These are phyloP conservation scores for Bhutanitis thaidina DNA, from an alignment of 2,888 invertebrate species.

Conservation along the genomic window DNA sequence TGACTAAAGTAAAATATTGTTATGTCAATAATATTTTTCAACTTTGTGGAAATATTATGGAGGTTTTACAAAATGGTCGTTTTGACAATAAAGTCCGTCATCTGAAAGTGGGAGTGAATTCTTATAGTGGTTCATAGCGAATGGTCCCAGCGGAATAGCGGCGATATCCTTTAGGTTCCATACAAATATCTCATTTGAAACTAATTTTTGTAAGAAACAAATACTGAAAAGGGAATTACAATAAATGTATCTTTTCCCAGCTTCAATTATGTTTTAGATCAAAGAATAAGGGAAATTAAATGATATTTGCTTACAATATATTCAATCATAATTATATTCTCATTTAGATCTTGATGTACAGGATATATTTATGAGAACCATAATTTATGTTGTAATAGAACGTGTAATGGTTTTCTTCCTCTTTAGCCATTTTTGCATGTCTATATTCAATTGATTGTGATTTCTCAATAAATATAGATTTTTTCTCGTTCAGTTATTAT, in stretches of 20 bases:
- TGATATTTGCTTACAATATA: background rate
- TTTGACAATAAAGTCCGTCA: constrained; percentile 46
- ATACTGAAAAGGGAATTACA: background rate
- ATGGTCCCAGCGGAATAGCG: constrained; percentile 23
- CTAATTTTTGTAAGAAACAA: constrained; percentile 5
- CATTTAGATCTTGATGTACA: no score
- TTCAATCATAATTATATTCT: background rate
- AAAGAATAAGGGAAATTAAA: background rate
- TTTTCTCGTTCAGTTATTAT: no score
- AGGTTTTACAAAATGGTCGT: background rate
- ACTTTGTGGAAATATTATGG: background rate
- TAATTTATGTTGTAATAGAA: no score
- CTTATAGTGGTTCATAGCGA: constrained; percentile 23
- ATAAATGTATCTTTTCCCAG: background rate
- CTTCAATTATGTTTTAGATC: background rate
- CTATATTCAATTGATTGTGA: no score
- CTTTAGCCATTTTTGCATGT: no score
- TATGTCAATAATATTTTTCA: background rate
- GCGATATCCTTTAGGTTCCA: constrained; percentile 18
- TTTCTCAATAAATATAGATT: no score
- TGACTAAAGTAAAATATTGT: no score
- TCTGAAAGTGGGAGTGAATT: constrained; percentile 30
- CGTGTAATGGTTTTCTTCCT: no score
- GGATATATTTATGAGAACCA: no score
- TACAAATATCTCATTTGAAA: constrained; percentile 18